Base-by-base conservation (phyloP, 2,888 invertebrate genomes). In the Monoplex corrugatus region DNA sequence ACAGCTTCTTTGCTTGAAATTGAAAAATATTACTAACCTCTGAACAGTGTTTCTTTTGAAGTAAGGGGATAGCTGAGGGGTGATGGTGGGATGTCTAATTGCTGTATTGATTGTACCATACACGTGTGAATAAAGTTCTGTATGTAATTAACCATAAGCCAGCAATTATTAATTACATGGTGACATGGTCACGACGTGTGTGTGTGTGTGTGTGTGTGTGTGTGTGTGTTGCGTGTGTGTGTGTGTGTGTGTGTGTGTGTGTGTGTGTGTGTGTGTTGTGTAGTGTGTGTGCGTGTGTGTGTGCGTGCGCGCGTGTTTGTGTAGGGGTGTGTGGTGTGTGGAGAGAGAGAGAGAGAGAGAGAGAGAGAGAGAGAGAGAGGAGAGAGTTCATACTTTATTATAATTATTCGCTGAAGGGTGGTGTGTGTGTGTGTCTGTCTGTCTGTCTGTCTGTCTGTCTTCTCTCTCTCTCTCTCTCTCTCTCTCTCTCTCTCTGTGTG, bases 401-500 rank as follows among this genome's bases (percentile, higher is more conserved):
- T 50, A 13, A n/a, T n/a, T n/a, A n/a, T n/a, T n/a, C n/a, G n/a
- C n/a, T n/a, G n/a, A n/a, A n/a, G n/a, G n/a, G n/a, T n/a, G n/a
- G n/a, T 50, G 10, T 50, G 50, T 50, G 10, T 50, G 50, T 50
- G 10, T 50, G 68, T 68, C 68, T 68, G 68, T 68, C 68, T 68
- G 68, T 32, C 75, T 75, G 75, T 75, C 75, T 75, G 28, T 75
- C 35, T 75, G 28, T 75, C 75, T 75, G 35, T 75, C 75, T 75
- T 75, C 75, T 75, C 8, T 75, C 75, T 75, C 35, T 75, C 35
- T 35, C 8, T 75, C 68, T 75, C 35, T 35, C 35, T 78, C 38
- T 78, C 35, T 78, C 38, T 38, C 35, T 78, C 78, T 78, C 6
- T 78, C 78, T 78, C 3, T 78, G 38, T 78, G 13, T 78, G 16